Conservation (phyloP, 2,797 vertebrate species). For the Pseudomugil tenellus region DNA sequence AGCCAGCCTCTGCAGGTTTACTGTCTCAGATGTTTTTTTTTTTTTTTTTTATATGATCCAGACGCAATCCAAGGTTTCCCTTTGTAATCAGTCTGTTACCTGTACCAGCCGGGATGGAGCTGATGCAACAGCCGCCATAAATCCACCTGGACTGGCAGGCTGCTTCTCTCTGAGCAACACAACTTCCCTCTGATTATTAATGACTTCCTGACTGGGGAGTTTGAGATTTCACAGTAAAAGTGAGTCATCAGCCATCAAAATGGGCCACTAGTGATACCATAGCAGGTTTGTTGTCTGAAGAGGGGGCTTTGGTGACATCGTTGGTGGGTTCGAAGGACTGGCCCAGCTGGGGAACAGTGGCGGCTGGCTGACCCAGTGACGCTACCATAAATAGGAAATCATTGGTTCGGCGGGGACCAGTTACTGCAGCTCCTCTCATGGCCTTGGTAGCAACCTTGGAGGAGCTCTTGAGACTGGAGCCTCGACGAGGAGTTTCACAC, state of each 20-base stretch:
- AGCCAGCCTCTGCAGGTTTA: conserved; percentile 22
- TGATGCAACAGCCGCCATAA: conserved; percentile 32
- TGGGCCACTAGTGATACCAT: conserved; percentile 70
- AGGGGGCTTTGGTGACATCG: conserved; percentile 54
- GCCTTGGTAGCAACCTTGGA: conserved; percentile 75
- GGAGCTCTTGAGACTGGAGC: conserved; percentile 77
- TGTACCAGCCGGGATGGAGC: background rate
- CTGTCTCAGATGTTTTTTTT: background rate
- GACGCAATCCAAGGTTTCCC: conserved; percentile 22
- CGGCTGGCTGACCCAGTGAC: conserved; percentile 66
- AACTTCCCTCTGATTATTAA: conserved; percentile 25
- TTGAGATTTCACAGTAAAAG: conserved; percentile 6
- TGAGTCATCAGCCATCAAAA: conserved; percentile 61
- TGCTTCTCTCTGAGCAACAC: conserved; percentile 9
- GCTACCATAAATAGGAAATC: conserved; percentile 74
- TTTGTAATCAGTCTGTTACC: conserved; percentile 23
- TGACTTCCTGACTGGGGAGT: conserved; percentile 18
- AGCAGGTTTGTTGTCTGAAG: conserved; percentile 60
- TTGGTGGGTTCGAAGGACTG: conserved; percentile 48
- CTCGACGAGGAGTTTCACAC: conserved; percentile 66
- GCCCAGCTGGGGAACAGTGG: conserved; percentile 51
- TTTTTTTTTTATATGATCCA: conserved; percentile 1
- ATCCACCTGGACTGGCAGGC: conserved; percentile 32
- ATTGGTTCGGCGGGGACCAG: conserved; percentile 44
- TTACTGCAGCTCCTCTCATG: conserved; percentile 34